Base-by-base conservation (phyloP, 2,797 vertebrate genomes). In the Ara ararauna region DNA sequence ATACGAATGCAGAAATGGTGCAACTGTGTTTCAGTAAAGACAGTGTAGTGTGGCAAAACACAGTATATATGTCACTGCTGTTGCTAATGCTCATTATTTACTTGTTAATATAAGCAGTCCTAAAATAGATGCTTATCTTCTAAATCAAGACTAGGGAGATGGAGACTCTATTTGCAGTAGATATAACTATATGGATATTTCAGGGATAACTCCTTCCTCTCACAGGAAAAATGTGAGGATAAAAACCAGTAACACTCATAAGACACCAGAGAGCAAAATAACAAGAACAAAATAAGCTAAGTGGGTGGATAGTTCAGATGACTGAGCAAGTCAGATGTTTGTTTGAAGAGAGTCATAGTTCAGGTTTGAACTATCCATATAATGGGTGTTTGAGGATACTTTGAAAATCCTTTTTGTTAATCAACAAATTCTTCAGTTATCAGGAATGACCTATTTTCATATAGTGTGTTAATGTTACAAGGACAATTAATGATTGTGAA, bases 381-480 rank as follows among this genome's bases (percentile, higher is more conserved):
- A 44, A 81, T 4, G 10, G 73, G 7, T 29, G 6, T n/a, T 44
- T 76, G 34, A 68, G 26, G 44, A 66, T 45, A 8, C 12, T 88
- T 73, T 40, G 18, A 60, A 71, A 53, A 21, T 11, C 2, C 8
- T 67, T 71, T 65, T 45, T 60, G 21, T 65, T 48, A 51, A 58
- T 47, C 23, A 61, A 13, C 2, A 38, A 30, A 30, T 48, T 30
- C 7, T 50, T 84, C 6, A 9, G 10, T 40, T 56, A 21, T 27
- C 5, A 34, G 20, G n/a, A 72, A 71, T 47, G 11, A 45, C 26
- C 22, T 16, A 9, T 84, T 87, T 64, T n/a, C 11, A 8, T 32
- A 17, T 2, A 23, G 13, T 3, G 1, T 32, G 5, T 53, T 60
- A 77, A 58, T 1, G 0, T 51, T 34, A 47, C 42, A 32, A 60